A percentile compares a stretch with the other conserved stretches of the same genome.
Evolutionary conservation across 2,113 vertebrate species (phyloP).

Genomic region (Ictalurus punctatus): DNA sequence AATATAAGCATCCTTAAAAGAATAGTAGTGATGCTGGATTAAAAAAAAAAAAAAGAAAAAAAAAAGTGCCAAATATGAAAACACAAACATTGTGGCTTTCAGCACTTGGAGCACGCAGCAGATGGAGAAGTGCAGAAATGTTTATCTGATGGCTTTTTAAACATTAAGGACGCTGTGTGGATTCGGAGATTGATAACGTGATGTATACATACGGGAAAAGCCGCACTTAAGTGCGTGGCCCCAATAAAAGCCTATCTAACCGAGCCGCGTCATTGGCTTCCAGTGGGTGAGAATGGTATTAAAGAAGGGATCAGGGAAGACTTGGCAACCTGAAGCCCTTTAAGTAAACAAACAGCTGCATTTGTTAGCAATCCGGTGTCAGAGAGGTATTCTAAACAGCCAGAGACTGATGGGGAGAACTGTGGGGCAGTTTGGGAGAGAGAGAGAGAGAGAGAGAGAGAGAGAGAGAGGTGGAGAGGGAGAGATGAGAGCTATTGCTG

Average conservation of each 20-base stretch:
- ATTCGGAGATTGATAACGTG: constrained; percentile 19
- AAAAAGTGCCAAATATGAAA: background rate
- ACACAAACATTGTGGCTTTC: background rate
- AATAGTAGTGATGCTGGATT: background rate
- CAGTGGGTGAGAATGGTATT: constrained; percentile 63
- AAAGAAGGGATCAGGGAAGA: constrained; percentile 43
- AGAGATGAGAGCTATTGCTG: constrained; percentile 48
- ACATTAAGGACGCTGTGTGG: constrained; percentile 9
- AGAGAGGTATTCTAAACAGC: constrained; percentile 66
- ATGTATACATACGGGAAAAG: constrained; percentile 43
- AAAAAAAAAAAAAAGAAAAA: background rate
- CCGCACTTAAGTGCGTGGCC: constrained; percentile 32
- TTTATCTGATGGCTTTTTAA: constrained; percentile 37
- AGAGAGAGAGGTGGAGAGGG: constrained; percentile 20
- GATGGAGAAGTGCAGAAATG: constrained; percentile 5
- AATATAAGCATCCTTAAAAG: background rate
- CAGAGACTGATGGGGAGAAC: constrained; percentile 28
- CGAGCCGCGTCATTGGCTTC: constrained; percentile 63
- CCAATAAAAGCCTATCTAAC: constrained; percentile 63
- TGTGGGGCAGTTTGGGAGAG: constrained; percentile 13
- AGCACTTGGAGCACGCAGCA: background rate
- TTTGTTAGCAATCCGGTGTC: constrained; percentile 66
- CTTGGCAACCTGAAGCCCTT: constrained; percentile 60
- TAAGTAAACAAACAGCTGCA: constrained; percentile 67
- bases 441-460: constrained; percentile 19